Percentiles rank a stretch among this genome's conserved stretches.
Evolutionary conservation across 2,888 invertebrate species (phyloP).

Genomic region (Adelphocoris suturalis): DNA sequence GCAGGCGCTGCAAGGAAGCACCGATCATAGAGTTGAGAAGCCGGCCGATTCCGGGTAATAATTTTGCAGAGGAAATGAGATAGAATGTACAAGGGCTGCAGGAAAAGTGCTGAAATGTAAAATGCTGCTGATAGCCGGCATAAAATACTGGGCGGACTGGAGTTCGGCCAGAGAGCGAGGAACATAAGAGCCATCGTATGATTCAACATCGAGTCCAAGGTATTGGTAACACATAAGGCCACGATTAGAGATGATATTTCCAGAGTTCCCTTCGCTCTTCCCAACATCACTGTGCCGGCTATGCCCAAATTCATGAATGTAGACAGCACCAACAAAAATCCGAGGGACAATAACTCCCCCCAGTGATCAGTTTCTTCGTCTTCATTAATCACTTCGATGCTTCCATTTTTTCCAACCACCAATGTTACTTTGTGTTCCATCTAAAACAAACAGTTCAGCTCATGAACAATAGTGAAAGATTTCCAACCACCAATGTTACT

Average conservation of each 20-base stretch:
- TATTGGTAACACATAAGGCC: slow-evolving; percentile 17
- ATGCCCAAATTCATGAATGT: slow-evolving; percentile 41
- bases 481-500: slow-evolving; percentile 51
- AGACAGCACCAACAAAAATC: slow-evolving; percentile 19
- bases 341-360: slow-evolving; percentile 35
- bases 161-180: slow-evolving; percentile 5
- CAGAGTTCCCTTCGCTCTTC: neutral
- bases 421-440: slow-evolving; percentile 59
- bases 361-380: neutral
- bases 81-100: slow-evolving; percentile 52
- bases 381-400: slow-evolving; percentile 10
- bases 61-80: slow-evolving; percentile 11
- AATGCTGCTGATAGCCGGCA: slow-evolving; percentile 33
- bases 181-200: slow-evolving; percentile 42
- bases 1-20: slow-evolving; percentile 7
- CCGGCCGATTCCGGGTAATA: neutral
- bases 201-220: slow-evolving; percentile 55
- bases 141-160: slow-evolving; percentile 27
- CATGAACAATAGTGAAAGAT: neutral
- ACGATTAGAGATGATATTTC: neutral
- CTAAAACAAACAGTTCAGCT: slow-evolving; percentile 31
- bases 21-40: neutral
- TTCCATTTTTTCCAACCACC: slow-evolving; percentile 48
- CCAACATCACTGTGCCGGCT: neutral
- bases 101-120: slow-evolving; percentile 43